Evolutionary conservation across 2,113 vertebrate species (phyloP).

Genomic region (Pseudorhombus dupliciocellatus): DNA sequence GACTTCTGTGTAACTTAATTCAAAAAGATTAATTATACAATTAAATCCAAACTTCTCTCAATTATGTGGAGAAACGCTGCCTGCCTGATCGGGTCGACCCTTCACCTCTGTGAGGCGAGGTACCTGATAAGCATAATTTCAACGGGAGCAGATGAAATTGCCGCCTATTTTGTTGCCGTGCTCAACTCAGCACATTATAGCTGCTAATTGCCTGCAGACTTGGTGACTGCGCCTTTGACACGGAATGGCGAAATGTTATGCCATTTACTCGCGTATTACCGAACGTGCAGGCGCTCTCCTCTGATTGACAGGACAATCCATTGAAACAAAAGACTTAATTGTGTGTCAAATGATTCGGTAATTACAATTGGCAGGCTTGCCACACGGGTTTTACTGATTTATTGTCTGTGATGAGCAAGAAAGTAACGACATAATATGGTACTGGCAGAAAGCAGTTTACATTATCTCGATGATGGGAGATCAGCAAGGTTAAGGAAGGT

Average conservation of each 20-base stretch:
- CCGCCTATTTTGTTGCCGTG: slow-evolving; percentile 73
- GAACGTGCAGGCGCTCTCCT: slow-evolving; percentile 29
- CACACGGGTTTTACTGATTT: slow-evolving; percentile 65
- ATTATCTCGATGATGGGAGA: slow-evolving; percentile 9
- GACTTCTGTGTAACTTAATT: slow-evolving; percentile 83
- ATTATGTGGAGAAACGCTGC: slow-evolving; percentile 81
- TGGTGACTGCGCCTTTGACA: slow-evolving; percentile 69
- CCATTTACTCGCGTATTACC: slow-evolving; percentile 56
- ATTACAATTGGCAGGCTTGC: slow-evolving; percentile 74
- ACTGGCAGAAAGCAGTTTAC: not conserved
- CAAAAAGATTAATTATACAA: slow-evolving; percentile 86
- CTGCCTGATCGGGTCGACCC: slow-evolving; percentile 77
- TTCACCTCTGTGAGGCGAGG: slow-evolving; percentile 78
- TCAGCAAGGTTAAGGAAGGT: not conserved
- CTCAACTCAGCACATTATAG: slow-evolving; percentile 71
- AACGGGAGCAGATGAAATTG: slow-evolving; percentile 75
- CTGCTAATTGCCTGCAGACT: slow-evolving; percentile 74
- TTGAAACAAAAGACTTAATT: slow-evolving; percentile 77
- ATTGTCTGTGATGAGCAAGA: slow-evolving; percentile 53
- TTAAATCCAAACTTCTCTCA: slow-evolving; percentile 84
- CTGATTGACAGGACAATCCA: slow-evolving; percentile 74
- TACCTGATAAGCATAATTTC: slow-evolving; percentile 83
- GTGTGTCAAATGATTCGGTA: slow-evolving; percentile 73
- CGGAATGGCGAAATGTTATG: slow-evolving; percentile 65
- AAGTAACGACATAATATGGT: slow-evolving; percentile 54